Base-by-base conservation (phyloP, 2,113 vertebrate species). In the Phyllostomus discolor region DNA sequence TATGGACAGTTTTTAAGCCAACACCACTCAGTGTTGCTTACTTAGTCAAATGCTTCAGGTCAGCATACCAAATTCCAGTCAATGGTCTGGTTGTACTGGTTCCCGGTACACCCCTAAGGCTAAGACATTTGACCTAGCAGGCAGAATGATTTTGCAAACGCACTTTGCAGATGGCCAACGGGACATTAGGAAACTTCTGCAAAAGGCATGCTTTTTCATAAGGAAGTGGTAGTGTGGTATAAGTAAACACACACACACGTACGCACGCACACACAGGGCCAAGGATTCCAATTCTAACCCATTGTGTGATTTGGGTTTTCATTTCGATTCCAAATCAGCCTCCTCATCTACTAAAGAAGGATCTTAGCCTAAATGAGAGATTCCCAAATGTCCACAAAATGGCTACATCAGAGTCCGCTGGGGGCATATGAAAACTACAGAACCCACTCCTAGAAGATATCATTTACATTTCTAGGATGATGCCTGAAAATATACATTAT, bases 1-100 rank as follows among this genome's bases (percentile, higher is more conserved):
- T 24, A 93, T 4, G 46, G 64, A 64, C 22, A 76, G 69, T 38
- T 97, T 97, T 96, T 96, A 96, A 79, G 54, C 67, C 86, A 96
- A 22, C 19, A 94, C 24, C 38, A 83, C 43, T 93, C 67, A 96
- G 38, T 57, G 88, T 20, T 54, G 54, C 79, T 92, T 86, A 73
- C 54, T 90, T 57, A 88, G 75, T 94, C 69, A 91, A 96, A 96
- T 35, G 22, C 62, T 95, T 96, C 70, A 89, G 79, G 57, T 80
- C 48, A 91, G 64, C 50, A 46, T 24, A 88, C 22, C 48, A 92
- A 95, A 90, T 80, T 79, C 38, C 93, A 95, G 80, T 50, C 78
- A 94, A 52, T 10, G 26, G 48, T 91, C 81, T 38, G 14, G 84
- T 9, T 88, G 35, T 57, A 80, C 35, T 72, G 91, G 43, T 75